Base-by-base conservation (phyloP, 2,113 vertebrate genomes). In the Cyprinodon variegatus region DNA sequence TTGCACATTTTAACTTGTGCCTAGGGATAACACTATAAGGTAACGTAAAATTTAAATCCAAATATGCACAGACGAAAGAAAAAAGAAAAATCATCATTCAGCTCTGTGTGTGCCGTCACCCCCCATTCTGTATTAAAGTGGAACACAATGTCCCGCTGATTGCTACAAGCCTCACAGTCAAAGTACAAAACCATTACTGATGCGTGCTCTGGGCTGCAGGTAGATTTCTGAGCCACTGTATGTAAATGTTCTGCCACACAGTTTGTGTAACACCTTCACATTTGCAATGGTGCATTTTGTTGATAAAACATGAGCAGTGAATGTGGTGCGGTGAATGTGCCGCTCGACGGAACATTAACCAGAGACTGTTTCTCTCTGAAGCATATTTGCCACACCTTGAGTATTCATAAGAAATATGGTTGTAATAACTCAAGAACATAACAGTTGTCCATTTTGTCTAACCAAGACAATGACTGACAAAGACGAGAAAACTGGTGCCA, bases 71-170 rank as follows among this genome's bases (percentile, higher is more conserved):
- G 69, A 0, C 15, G 36, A 60, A 68, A 81, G 29, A 46, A 61
- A 60, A 70, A 76, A 79, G 3, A 11, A 11, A 87, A 66, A 79
- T 72, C 68, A 87, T 89, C 83, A 81, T 73, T 74, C 75, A 43
- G 68, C 89, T 82, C 75, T 68, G 76, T 74, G 68, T 81, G 90
- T 48, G 75, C 68, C 53, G 57, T 72, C 79, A 77, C 64, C 79
- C 63, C 66, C n/a, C 17, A 72, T 82, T 84, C 69, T 38, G 70
- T 74, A 84, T 86, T 86, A 82, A 78, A 90, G 79, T 77, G 71
- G 72, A 86, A 78, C 83, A 83, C 72, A 80, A 79, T 46, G 83
- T 79, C 89, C 89, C 70, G 85, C 83, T 90, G 89, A 77, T 85
- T 82, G 76, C 85, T 79, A 87, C 83, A 86, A 85, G 88, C 81